These are phyloP conservation scores for Ellobium chinense DNA, from an alignment of 2,888 invertebrate genomes.

Conservation along the genomic window DNA sequence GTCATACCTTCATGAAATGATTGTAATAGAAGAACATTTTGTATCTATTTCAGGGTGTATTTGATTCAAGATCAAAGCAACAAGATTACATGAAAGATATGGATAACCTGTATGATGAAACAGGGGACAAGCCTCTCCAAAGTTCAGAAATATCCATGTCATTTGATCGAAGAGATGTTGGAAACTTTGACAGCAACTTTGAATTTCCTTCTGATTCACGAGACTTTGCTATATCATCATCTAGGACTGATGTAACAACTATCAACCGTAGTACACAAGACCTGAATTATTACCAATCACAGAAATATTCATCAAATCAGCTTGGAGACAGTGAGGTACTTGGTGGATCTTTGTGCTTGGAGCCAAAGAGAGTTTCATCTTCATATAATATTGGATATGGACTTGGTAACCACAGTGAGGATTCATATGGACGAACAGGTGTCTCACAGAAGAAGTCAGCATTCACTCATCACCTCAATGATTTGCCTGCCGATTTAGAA, in stretches of 20 bases:
- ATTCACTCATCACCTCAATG: slow-evolving; percentile 11
- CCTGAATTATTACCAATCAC: slow-evolving; percentile 7
- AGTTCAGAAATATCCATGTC: slow-evolving; percentile 5
- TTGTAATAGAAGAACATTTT: no score
- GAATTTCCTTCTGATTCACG: slow-evolving; percentile 37
- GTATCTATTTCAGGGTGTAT: no score
- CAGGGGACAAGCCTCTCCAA: background rate
- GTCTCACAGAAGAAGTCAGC: slow-evolving; percentile 23
- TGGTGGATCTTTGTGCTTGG: background rate
- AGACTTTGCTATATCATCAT: slow-evolving; percentile 16
- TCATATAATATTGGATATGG: slow-evolving; percentile 16
- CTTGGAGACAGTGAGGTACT: slow-evolving; percentile 3
- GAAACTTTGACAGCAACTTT: slow-evolving; percentile 25
- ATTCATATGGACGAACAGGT: background rate
- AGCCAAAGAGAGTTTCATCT: slow-evolving; percentile 15
- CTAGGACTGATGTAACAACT: slow-evolving; percentile 11
- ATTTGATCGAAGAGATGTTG: slow-evolving; percentile 30
- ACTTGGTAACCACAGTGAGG: background rate
- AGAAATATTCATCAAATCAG: background rate
- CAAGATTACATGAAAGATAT: slow-evolving; percentile 23
- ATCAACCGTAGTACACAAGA: slow-evolving; percentile 9
- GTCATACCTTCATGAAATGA: no score
- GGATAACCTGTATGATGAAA: slow-evolving; percentile 24
- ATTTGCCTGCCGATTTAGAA: slow-evolving; percentile 31
- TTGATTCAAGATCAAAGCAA: slow-evolving; percentile 27